Percentiles rank a stretch among this genome's conserved stretches.
Evolutionary conservation across 35 echinoderm and acorn worm genomes (phyloP).

Genomic region (Hemicentrotus pulcherrimus): DNA sequence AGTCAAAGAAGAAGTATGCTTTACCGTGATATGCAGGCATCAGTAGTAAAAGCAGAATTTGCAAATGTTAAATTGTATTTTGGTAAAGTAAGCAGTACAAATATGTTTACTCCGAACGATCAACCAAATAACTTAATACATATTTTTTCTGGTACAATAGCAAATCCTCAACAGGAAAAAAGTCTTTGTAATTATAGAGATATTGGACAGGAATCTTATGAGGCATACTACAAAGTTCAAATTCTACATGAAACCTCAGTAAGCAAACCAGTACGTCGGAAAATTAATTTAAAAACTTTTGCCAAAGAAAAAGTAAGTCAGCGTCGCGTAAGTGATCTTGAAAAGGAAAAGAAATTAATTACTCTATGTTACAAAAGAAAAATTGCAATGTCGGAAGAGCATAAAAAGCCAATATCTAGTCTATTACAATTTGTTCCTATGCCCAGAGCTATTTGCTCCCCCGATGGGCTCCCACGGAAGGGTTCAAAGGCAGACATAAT

Average conservation of each 20-base stretch:
- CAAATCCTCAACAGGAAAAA: not conserved
- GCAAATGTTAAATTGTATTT: constrained; percentile 55
- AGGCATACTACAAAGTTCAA: constrained; percentile 1
- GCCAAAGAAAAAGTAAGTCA: constrained; percentile 3
- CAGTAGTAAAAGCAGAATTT: constrained; percentile 44
- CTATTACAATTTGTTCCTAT: constrained; percentile 33
- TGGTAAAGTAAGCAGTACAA: constrained; percentile 11
- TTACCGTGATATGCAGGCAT: constrained; percentile 4
- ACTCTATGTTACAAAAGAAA: constrained; percentile 55
- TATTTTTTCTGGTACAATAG: constrained; percentile 22
- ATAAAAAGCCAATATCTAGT: not conserved
- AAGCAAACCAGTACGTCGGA: constrained; percentile 29
- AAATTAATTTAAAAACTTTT: constrained; percentile 58
- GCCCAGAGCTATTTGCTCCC: constrained; percentile 33
- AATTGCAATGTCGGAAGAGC: not conserved
- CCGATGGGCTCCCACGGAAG: constrained; percentile 38
- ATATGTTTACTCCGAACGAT: not conserved
- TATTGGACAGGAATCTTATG: constrained; percentile 41
- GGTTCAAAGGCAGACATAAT: constrained; percentile 4
- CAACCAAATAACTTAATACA: constrained; percentile 24
- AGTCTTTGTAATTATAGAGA: constrained; percentile 37
- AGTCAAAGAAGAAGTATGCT: constrained; percentile 1
- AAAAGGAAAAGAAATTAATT: constrained; percentile 55
- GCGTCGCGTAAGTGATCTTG: constrained; percentile 15
- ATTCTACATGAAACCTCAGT: constrained; percentile 51